Percentiles rank a stretch among this genome's conserved stretches.
Conservation (phyloP, 2,797 vertebrate species). For the Acomys russatus region DNA sequence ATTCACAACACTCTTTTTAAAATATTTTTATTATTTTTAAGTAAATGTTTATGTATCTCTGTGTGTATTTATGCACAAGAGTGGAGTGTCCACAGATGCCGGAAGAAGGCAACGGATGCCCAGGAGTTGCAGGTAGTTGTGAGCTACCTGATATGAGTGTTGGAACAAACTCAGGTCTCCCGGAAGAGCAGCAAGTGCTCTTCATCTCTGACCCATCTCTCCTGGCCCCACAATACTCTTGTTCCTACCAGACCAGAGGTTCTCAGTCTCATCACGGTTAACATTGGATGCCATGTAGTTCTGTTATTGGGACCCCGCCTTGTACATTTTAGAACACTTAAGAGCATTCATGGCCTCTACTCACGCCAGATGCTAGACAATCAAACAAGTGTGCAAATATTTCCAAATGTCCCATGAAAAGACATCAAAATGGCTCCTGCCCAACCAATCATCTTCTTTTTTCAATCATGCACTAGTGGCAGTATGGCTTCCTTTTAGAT, state of each 20-base stretch:
- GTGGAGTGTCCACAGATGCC: neutral
- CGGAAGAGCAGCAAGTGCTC: neutral
- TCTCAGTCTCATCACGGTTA: neutral
- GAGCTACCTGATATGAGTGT: neutral
- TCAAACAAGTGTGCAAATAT: neutral
- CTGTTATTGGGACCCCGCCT: neutral
- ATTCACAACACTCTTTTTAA: neutral
- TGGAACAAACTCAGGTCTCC: neutral
- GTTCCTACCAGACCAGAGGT: neutral
- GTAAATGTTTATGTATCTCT: neutral
- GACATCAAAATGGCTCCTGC: neutral
- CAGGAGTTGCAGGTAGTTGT: neutral
- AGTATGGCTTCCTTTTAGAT: constrained; percentile 76
- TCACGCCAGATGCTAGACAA: neutral
- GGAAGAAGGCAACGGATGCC: neutral
- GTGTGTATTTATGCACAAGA: too few relatives aligned
- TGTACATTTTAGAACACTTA: neutral
- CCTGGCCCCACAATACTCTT: neutral
- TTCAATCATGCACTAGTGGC: constrained; percentile 19
- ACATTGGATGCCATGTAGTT: neutral
- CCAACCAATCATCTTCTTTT: neutral
- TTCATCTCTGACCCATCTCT: neutral
- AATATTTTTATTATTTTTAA: neutral
- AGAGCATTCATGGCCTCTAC: neutral
- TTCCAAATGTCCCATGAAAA: neutral